Evolutionary conservation across 2,113 vertebrate genomes (phyloP), one percentile per base, ranked within the genome.

Genomic region (Lontra canadensis): DNA sequence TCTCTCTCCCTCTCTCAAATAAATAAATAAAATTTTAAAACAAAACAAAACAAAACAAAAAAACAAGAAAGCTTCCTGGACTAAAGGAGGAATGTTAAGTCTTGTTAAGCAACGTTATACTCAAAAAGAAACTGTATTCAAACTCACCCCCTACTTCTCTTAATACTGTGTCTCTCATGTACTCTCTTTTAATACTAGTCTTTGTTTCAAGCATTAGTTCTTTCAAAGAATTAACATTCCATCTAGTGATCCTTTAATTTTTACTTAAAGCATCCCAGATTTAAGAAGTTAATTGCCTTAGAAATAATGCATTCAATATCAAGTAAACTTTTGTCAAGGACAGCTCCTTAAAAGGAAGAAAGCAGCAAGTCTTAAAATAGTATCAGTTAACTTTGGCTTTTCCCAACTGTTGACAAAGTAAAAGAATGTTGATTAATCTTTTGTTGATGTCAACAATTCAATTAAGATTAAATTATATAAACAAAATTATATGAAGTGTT

Each of bases 321-420:
- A 52, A 79, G 73, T 84, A 63, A 67, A 61, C 21, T 71, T 95
- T 57, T 49, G 63, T 88, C 49, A 69, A 88, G 73, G 65, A 49
- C 57, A 80, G 4, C 39, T 87, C 96, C 96, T 97, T 96, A 79
- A 94, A 95, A 95, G 87, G 83, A 82, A 85, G 59, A 94, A 88
- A 96, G 25, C 34, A 95, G 59, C 21, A 81, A 4, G 42, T 81
- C 59, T 86, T 31, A 82, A 96, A 96, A 93, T 90, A 93, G 31
- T 17, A 36, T 42, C 88, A 23, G 20, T 61, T 84, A 57, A 4
- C 14, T 85, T 71, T 88, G 82, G 23, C 36, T 67, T 83, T 89
- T 89, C 65, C 65, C 87, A 82, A 74, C 59, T 74, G 74, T 94
- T 96, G 95, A 96, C 52, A 89, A 57, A 96, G 18, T 9, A 26